Conservation (phyloP, 1,140 invertebrate species). For the Goniozus legneri region DNA sequence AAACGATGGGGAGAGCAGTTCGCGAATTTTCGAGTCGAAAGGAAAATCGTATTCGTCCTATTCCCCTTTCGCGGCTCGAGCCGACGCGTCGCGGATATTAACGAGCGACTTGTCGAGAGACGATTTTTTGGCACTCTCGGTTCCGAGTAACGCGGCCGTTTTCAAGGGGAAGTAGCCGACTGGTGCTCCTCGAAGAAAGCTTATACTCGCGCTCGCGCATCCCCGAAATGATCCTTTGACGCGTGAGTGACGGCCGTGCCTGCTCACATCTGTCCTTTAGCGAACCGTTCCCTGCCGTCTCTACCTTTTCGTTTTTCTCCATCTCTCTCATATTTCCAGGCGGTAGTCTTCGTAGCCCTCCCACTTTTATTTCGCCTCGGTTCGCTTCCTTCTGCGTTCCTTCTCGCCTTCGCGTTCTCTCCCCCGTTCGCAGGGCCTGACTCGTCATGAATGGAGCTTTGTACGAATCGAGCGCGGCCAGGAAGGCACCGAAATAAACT, state of each 20-base stretch:
- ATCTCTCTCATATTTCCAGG: background rate
- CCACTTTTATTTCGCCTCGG: background rate
- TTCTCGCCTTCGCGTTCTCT: background rate
- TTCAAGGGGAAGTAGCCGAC: too few relatives aligned
- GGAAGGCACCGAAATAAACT: slow-evolving; percentile 30
- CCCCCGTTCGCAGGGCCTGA: background rate
- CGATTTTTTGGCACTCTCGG: too few relatives aligned
- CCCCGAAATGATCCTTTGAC: slow-evolving; percentile 5
- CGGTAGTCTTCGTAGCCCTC: background rate
- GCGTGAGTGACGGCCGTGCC: slow-evolving; percentile 8
- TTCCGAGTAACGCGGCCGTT: too few relatives aligned
- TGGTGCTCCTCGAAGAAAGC: too few relatives aligned
- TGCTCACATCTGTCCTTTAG: slow-evolving; percentile 6
- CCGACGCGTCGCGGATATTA: background rate
- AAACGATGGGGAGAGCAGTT: too few relatives aligned
- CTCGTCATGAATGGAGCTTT: background rate
- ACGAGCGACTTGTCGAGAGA: background rate
- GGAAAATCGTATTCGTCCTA: too few relatives aligned
- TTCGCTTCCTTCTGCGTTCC: background rate
- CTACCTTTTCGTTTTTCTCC: background rate
- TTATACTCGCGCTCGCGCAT: background rate
- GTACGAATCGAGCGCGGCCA: slow-evolving; percentile 2
- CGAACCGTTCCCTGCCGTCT: background rate
- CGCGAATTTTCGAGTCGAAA: too few relatives aligned
- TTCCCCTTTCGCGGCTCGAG: too few relatives aligned